These are phyloP conservation scores for Arenaria interpres DNA, from an alignment of 2,113 vertebrate genomes.

Conservation along the genomic window DNA sequence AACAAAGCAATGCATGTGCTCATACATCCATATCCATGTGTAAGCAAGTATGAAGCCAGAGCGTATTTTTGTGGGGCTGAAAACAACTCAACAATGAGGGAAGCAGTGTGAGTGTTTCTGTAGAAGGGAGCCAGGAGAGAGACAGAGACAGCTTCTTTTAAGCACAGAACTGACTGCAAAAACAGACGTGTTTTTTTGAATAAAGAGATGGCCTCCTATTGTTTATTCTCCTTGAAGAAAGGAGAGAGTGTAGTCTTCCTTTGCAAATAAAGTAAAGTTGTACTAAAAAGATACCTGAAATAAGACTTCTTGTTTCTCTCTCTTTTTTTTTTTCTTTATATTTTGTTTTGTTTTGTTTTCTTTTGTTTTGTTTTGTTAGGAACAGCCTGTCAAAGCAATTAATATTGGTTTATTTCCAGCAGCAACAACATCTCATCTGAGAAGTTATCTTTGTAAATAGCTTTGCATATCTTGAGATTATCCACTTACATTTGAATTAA, in stretches of 20 bases:
- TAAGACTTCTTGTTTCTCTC: background rate
- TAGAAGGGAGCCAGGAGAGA: background rate
- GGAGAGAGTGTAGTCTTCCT: background rate
- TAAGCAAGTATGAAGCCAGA: background rate
- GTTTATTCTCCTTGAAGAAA: background rate
- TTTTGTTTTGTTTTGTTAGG: background rate
- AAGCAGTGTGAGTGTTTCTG: background rate
- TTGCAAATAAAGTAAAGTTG: background rate
- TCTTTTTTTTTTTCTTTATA: background rate
- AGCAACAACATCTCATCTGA: background rate
- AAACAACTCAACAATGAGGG: background rate
- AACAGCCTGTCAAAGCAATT: background rate
- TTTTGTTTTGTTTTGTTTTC: background rate
- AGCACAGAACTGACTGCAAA: background rate
- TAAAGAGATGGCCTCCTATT: background rate
- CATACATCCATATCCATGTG: background rate
- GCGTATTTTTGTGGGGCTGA: background rate
- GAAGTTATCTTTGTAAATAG: background rate
- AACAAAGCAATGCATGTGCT: background rate
- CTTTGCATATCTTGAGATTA: background rate
- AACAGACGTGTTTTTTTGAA: background rate
- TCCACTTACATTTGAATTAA: background rate
- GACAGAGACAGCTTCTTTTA: background rate
- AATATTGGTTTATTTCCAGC: background rate
- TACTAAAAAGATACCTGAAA: background rate